A percentile compares a stretch with the other conserved stretches of the same genome.
Evolutionary conservation across 1,140 invertebrate genomes (phyloP).

Genomic region (silkworm (Bombyx mori)): DNA sequence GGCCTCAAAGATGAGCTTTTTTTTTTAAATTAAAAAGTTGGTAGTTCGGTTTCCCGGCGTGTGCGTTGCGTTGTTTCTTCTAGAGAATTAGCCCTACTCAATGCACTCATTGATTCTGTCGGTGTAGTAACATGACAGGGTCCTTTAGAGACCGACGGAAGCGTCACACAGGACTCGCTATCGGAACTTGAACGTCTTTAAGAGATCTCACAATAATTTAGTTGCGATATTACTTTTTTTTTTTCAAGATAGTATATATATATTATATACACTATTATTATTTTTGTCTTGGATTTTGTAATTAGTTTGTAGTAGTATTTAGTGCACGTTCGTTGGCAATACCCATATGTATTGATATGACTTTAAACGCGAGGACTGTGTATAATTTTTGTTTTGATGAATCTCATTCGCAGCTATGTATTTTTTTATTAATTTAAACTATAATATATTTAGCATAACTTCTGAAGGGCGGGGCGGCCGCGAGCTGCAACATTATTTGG

Average conservation of each 20-base stretch:
- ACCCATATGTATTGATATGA: constrained; percentile 10
- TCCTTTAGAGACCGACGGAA: no score
- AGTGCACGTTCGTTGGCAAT: constrained; percentile 51
- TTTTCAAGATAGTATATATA: constrained; percentile 6
- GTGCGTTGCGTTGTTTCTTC: constrained; percentile 2
- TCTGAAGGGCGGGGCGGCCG: background rate
- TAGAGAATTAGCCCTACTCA: no score
- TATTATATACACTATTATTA: constrained; percentile 11
- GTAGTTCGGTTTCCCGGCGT: constrained; percentile 11
- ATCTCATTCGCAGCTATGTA: constrained; percentile 52
- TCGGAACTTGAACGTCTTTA: no score
- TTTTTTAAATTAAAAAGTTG: constrained; percentile 17
- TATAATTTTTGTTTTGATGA: constrained; percentile 25
- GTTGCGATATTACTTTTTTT: constrained; percentile 39
- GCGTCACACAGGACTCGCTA: no score
- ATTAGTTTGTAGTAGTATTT: constrained; percentile 30
- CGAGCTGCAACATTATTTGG: no score
- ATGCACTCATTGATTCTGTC: no score
- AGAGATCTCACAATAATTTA: constrained; percentile 65
- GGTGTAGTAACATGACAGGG: no score
- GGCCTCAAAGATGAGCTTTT: constrained; percentile 39
- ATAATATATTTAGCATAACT: constrained; percentile 1
- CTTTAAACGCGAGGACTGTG: constrained; percentile 14
- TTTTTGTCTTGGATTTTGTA: constrained; percentile 40
- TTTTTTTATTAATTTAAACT: constrained; percentile 20